These are phyloP conservation scores for Ernsta delagoae DNA, from an alignment of 2,888 invertebrate species.

Conservation along the genomic window DNA sequence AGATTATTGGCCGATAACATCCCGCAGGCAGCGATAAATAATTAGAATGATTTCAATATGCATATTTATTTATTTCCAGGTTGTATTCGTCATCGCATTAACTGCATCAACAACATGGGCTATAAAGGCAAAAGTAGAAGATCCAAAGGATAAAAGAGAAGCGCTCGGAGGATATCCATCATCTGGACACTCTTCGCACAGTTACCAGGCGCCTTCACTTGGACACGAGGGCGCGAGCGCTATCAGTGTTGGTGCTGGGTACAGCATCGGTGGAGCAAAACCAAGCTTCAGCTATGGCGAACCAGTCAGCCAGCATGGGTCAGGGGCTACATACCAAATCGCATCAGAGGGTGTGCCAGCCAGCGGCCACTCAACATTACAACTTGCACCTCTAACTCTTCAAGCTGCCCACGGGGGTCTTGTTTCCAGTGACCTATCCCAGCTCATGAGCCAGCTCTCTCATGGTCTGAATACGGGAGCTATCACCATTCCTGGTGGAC, in stretches of 20 bases:
- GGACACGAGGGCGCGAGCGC: conserved; percentile 72
- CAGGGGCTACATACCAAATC: conserved; percentile 57
- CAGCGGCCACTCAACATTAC: conserved; percentile 62
- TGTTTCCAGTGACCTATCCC: conserved; percentile 63
- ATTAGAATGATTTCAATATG: neutral
- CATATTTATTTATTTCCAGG: conserved; percentile 61
- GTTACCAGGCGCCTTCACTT: conserved; percentile 51
- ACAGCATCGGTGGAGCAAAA: conserved; percentile 76
- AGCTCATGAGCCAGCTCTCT: conserved; percentile 74
- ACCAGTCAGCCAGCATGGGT: conserved; percentile 50
- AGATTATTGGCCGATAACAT: neutral
- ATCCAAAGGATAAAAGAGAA: conserved; percentile 75
- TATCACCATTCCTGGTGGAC: conserved; percentile 57
- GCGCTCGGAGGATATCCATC: conserved; percentile 63
- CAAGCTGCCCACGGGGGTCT: conserved; percentile 63
- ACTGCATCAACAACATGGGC: conserved; percentile 69
- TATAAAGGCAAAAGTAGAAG: conserved; percentile 62
- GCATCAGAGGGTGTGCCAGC: conserved; percentile 60
- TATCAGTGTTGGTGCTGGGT: conserved; percentile 77
- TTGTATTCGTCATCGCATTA: conserved; percentile 67
- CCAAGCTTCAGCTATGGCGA: conserved; percentile 60
- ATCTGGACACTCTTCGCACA: conserved; percentile 49
- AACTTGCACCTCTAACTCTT: conserved; percentile 70
- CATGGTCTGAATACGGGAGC: conserved; percentile 70
- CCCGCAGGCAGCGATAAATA: neutral